Percentiles rank a stretch among this genome's conserved stretches.
These are phyloP conservation scores for Ivindomyrus marchei DNA, from an alignment of 2,113 vertebrate species.

Conservation along the genomic window DNA sequence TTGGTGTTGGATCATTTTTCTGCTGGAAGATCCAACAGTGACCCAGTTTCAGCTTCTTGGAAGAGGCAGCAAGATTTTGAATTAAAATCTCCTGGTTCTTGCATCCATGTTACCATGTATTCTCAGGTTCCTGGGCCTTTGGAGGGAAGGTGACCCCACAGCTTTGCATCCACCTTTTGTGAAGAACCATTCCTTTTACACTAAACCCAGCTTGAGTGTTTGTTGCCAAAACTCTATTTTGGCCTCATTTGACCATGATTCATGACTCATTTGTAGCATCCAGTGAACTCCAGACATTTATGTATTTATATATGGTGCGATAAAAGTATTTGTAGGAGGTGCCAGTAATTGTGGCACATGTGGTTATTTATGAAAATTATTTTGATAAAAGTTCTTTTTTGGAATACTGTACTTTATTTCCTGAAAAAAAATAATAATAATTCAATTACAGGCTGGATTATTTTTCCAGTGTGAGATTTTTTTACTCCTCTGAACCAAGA, in stretches of 20 bases:
- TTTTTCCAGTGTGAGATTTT: not conserved
- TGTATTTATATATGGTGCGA: not conserved
- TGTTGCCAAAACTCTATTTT: not conserved
- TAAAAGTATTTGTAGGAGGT: not conserved
- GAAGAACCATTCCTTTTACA: not conserved
- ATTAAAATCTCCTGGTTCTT: not conserved
- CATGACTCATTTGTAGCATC: not conserved
- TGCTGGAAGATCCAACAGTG: not conserved
- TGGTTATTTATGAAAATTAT: not conserved
- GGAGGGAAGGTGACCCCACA: not conserved
- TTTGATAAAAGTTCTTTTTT: too few relatives aligned
- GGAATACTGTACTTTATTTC: too few relatives aligned
- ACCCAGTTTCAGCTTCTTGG: not conserved
- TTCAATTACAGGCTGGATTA: not conserved
- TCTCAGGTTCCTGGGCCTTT: not conserved
- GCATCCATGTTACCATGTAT: not conserved
- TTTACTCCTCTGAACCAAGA: not conserved
- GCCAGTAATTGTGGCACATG: too few relatives aligned
- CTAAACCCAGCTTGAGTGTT: not conserved
- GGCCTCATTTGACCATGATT: not conserved
- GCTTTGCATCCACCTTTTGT: not conserved
- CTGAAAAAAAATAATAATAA: too few relatives aligned
- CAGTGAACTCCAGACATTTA: not conserved
- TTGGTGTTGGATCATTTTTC: not conserved
- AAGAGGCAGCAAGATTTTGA: not conserved